These are phyloP conservation scores for Cynopterus sphinx DNA, from an alignment of 2,797 vertebrate genomes.

Conservation along the genomic window DNA sequence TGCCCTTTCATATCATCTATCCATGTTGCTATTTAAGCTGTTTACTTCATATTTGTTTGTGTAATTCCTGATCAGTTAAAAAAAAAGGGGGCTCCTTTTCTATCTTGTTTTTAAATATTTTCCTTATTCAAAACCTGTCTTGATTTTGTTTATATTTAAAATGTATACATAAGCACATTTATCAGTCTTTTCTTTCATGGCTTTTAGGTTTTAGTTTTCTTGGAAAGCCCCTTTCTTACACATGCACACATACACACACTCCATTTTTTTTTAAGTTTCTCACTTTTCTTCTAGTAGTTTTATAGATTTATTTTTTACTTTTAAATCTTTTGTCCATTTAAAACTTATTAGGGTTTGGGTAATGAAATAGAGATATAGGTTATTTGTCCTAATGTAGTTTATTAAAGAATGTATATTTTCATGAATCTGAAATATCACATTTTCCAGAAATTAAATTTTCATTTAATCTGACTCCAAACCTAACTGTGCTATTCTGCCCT, in stretches of 20 bases:
- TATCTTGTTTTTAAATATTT: background rate
- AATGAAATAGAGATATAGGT: background rate
- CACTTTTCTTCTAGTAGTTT: conserved; percentile 20
- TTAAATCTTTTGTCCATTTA: background rate
- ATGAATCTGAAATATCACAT: background rate
- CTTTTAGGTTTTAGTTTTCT: background rate
- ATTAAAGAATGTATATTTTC: conserved; percentile 1
- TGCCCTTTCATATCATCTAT: background rate
- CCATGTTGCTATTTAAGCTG: background rate
- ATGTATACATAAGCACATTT: background rate
- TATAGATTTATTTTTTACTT: background rate
- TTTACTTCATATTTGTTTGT: background rate
- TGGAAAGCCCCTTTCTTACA: background rate
- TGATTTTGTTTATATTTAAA: conserved; percentile 37
- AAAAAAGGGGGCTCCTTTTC: background rate
- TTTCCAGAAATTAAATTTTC: background rate
- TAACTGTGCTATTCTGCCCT: background rate
- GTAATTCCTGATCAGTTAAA: conserved; percentile 11
- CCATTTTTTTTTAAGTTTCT: background rate
- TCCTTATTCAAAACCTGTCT: background rate
- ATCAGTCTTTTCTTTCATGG: background rate
- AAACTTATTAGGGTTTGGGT: background rate
- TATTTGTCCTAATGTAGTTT: background rate
- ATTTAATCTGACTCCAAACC: background rate
- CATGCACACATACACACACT: background rate